Evolutionary conservation across 2,797 vertebrate genomes (phyloP).

Genomic region (Trachops cirrhosus): DNA sequence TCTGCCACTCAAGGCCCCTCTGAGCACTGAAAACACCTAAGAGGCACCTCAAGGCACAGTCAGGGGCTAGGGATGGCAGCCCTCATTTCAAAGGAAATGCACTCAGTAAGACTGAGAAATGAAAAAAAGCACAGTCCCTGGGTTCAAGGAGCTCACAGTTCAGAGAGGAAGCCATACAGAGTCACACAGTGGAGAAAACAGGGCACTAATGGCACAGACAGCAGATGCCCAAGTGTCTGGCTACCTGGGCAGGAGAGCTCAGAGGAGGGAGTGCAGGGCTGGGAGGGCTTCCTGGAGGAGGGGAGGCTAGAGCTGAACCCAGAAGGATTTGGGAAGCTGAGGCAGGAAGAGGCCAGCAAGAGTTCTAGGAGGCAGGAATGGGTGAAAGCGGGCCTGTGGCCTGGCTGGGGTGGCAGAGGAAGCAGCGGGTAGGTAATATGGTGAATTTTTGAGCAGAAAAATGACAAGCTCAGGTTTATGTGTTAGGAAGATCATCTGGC

Average conservation of each 20-base stretch:
- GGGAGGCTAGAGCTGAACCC: slow-evolving; percentile 71
- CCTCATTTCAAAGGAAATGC: not conserved
- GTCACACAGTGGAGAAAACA: not conserved
- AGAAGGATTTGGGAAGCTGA: slow-evolving; percentile 1
- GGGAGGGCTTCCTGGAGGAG: slow-evolving; percentile 51
- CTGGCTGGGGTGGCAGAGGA: not conserved
- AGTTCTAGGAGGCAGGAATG: not conserved
- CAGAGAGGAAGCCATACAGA: not conserved
- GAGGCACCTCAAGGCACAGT: not conserved
- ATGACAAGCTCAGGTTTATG: not conserved
- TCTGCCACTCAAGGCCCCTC: not conserved
- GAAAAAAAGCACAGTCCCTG: not conserved
- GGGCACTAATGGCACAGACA: not conserved
- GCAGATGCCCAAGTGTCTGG: not conserved
- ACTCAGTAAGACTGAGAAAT: not conserved
- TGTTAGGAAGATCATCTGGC: not conserved
- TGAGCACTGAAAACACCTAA: not conserved
- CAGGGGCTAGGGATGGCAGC: not conserved
- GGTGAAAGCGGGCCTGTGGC: not conserved
- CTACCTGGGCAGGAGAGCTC: slow-evolving; percentile 59
- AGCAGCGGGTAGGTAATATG: not conserved
- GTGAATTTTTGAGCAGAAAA: not conserved
- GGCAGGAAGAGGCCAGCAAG: not conserved
- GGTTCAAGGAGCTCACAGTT: not conserved
- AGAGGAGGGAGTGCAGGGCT: slow-evolving; percentile 29